Percentiles rank a stretch among this genome's conserved stretches.
Conservation (phyloP, 2,797 vertebrate species). For the Centropyge bicolor region DNA sequence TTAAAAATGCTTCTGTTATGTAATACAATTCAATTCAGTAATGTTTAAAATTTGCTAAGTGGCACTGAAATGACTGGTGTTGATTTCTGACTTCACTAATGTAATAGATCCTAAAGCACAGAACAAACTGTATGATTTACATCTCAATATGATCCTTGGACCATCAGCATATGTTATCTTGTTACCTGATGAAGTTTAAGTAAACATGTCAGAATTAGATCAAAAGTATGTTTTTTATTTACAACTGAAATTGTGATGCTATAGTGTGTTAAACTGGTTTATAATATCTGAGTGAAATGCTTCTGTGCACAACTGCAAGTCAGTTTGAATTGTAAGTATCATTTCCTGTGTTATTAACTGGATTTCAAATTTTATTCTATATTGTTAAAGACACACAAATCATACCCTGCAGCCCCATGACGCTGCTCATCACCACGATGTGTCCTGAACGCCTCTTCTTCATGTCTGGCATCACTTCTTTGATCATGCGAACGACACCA, state of each 20-base stretch:
- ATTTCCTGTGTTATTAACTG: too few species aligned
- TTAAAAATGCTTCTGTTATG: background rate
- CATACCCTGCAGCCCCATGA: slow-evolving; percentile 95
- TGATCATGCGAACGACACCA: slow-evolving; percentile 92
- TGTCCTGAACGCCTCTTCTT: slow-evolving; percentile 90
- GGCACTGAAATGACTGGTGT: background rate
- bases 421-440: slow-evolving; percentile 95
- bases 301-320: background rate
- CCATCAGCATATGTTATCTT: background rate
- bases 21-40: background rate
- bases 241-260: background rate
- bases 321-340: background rate
- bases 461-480: slow-evolving; percentile 94
- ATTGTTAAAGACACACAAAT: background rate
- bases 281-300: background rate
- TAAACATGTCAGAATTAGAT: background rate
- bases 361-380: background rate
- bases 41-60: background rate
- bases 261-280: background rate
- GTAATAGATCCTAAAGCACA: background rate
- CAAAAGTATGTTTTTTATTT: background rate
- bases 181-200: background rate
- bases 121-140: background rate
- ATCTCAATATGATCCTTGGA: background rate
- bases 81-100: background rate